A percentile compares a stretch with the other conserved stretches of the same genome.
Evolutionary conservation across 2,888 invertebrate species (phyloP).

Genomic region (Hermaeophaga mercurialis): DNA sequence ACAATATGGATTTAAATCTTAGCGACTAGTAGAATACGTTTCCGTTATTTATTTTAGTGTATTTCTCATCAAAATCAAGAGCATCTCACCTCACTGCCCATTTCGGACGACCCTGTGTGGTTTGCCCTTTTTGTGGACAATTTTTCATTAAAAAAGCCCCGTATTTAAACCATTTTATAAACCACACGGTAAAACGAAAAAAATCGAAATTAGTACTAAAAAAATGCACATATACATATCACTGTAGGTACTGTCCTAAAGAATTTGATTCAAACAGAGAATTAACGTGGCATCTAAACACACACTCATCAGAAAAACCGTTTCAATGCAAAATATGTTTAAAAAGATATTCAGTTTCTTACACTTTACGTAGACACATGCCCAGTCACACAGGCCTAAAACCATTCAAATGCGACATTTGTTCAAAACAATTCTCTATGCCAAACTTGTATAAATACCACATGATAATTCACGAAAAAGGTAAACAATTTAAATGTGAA

Average conservation of each 20-base stretch:
- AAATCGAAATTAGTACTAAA: background rate
- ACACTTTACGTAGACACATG: conserved; percentile 7
- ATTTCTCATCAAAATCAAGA: conserved; percentile 3
- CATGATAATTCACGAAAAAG: conserved; percentile 12
- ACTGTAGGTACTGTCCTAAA: conserved; percentile 3
- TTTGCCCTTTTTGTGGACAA: conserved; percentile 13
- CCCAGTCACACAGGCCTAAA: conserved; percentile 1
- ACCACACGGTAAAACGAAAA: conserved; percentile 6
- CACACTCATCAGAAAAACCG: conserved; percentile 6
- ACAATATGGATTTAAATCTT: too few species aligned
- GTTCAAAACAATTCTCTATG: conserved; percentile 11
- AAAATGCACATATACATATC: background rate
- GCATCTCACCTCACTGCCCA: conserved; percentile 2
- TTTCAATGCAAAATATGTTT: conserved; percentile 16
- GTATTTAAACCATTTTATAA: conserved; percentile 3
- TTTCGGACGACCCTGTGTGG: conserved; percentile 6
- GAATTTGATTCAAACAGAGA: conserved; percentile 6
- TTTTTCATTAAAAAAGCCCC: background rate
- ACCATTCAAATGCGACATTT: conserved; percentile 14
- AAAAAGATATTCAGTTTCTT: conserved; percentile 9
- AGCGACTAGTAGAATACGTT: too few species aligned
- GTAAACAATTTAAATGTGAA: conserved; percentile 16
- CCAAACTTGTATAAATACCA: conserved; percentile 8
- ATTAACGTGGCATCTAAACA: background rate
- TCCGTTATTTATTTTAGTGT: conserved; percentile 7